Percentiles rank a stretch among this genome's conserved stretches.
Evolutionary conservation across 2,888 invertebrate genomes (phyloP).

Genomic region (Homarus gammarus): DNA sequence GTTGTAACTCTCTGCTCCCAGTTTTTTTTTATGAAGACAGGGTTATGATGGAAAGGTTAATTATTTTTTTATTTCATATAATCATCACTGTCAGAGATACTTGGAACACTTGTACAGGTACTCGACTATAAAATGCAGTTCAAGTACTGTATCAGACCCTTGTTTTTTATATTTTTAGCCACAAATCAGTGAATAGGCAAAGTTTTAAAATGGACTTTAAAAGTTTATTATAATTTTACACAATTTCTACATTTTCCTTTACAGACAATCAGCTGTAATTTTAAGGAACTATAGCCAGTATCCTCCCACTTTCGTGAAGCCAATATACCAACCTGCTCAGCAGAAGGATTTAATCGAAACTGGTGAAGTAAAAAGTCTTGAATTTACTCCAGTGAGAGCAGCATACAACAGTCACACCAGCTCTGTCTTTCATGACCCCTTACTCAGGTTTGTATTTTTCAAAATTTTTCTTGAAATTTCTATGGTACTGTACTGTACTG

Average conservation of each 20-base stretch:
- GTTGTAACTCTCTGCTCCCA: too few relatives aligned
- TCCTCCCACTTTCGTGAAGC: slow-evolving; percentile 36
- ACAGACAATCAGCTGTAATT: background rate
- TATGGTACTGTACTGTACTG: background rate
- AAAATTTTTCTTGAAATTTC: background rate
- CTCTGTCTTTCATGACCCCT: slow-evolving; percentile 45
- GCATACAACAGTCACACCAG: slow-evolving; percentile 42
- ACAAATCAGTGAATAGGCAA: too few relatives aligned
- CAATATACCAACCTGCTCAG: slow-evolving; percentile 1
- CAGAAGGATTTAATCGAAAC: slow-evolving; percentile 15
- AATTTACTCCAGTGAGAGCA: slow-evolving; percentile 27
- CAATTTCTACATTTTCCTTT: background rate
- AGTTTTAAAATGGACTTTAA: too few relatives aligned
- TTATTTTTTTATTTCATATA: too few relatives aligned
- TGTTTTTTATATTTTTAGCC: too few relatives aligned
- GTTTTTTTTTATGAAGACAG: too few relatives aligned
- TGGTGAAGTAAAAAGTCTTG: background rate
- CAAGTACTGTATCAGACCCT: too few relatives aligned
- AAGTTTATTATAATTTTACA: too few relatives aligned
- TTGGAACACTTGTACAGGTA: too few relatives aligned
- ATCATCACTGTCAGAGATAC: too few relatives aligned
- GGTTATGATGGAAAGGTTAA: too few relatives aligned
- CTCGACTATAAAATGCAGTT: too few relatives aligned
- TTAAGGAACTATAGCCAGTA: slow-evolving; percentile 27
- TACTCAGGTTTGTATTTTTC: slow-evolving; percentile 28